A percentile compares a stretch with the other conserved stretches of the same genome.
phyloP scores from a whole-genome alignment of 2,113 vertebrate genomes.

The Burhinus oedicnemus region DNA sequence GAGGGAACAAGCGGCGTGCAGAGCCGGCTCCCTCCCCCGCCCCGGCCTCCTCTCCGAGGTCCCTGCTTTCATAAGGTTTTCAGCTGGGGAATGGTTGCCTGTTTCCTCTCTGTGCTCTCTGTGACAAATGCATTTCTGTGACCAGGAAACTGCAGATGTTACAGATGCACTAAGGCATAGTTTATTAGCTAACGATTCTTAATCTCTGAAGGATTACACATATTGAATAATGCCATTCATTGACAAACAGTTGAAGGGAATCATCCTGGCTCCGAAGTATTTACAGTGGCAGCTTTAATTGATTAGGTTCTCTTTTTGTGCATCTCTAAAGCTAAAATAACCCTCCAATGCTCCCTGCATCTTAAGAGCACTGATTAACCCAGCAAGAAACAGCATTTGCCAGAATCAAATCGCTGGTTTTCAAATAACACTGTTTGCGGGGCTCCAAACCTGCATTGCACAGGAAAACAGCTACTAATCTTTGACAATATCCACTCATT shows the following conservation, averaged over 20 bases:
- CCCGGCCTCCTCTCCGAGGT: neutral
- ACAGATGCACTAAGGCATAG: conserved; percentile 39
- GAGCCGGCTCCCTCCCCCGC: neutral
- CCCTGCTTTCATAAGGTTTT: conserved; percentile 45
- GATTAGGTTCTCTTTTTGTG: neutral
- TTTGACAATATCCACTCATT: neutral
- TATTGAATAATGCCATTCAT: conserved; percentile 49
- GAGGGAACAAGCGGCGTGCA: neutral
- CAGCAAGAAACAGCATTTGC: neutral
- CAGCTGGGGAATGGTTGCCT: conserved; percentile 21
- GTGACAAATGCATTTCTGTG: conserved; percentile 59
- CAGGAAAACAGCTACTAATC: neutral
- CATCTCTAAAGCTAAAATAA: neutral
- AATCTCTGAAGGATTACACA: conserved; percentile 32
- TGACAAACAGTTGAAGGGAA: conserved; percentile 26
- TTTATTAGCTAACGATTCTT: conserved; percentile 50
- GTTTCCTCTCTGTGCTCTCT: neutral
- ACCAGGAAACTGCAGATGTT: conserved; percentile 65
- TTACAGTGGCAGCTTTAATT: neutral
- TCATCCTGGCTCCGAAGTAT: conserved; percentile 10
- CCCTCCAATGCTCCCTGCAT: neutral
- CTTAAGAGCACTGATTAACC: neutral
- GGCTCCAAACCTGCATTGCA: neutral
- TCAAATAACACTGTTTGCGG: neutral
- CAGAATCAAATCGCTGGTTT: neutral